Percentiles rank a stretch among this genome's conserved stretches.
Evolutionary conservation across 2,113 vertebrate species (phyloP).

Genomic region (Apteryx mantelli): DNA sequence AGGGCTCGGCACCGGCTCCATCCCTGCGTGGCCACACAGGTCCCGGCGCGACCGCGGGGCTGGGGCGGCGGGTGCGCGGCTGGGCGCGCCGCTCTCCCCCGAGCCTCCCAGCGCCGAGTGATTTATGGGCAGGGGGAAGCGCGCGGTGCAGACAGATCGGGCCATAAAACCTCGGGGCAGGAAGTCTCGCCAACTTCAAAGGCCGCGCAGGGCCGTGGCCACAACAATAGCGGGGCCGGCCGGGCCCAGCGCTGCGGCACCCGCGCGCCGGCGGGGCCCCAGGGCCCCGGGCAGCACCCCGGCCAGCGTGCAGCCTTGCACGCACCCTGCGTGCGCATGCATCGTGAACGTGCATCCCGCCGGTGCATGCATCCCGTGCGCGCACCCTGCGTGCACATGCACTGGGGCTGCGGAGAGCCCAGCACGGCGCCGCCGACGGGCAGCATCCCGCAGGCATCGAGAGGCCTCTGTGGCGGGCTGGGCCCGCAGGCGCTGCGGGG

Average conservation of each 20-base stretch:
- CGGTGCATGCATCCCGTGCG: fast-evolving
- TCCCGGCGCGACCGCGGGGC: too few relatives aligned
- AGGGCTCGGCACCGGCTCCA: not conserved
- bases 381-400: too few relatives aligned
- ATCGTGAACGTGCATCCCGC: fast-evolving
- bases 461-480: fast-evolving
- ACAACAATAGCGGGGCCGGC: not conserved
- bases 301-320: fast-evolving
- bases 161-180: constrained; percentile 31
- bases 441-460: fast-evolving
- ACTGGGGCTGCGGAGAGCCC: not conserved
- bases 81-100: too few relatives aligned
- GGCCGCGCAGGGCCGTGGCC: not conserved
- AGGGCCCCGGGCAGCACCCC: too few relatives aligned
- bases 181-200: constrained; percentile 47
- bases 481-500: fast-evolving
- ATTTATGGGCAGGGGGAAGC: constrained; percentile 10
- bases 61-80: not conserved
- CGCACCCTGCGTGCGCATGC: too few relatives aligned
- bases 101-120: not conserved
- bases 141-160: not conserved
- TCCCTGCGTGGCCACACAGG: too few relatives aligned
- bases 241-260: fast-evolving
- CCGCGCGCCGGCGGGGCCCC: not conserved
- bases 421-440: too few relatives aligned